Base-by-base conservation (phyloP, 2,888 invertebrate genomes). In the Parnassius mnemosyne region DNA sequence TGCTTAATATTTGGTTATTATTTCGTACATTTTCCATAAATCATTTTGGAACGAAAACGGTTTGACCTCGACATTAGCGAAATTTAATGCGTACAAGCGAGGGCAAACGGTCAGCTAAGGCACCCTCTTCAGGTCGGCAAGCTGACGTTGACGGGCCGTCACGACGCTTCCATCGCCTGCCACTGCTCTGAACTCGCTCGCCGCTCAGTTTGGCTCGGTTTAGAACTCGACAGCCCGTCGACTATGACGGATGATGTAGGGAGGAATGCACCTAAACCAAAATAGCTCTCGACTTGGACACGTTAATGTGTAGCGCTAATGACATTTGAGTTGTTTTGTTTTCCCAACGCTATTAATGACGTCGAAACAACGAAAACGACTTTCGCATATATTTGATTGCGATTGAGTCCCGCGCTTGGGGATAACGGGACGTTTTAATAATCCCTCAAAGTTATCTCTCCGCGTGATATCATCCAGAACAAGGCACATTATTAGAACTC, bases 121-220 rank as follows among this genome's bases (percentile, higher is more conserved):
- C 9, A 67, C 70, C 71, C 78, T 76, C 67, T 61, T 64, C 67
- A 71, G 72, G 5, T 9, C 49, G 49, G 70, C 66, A 72, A 73
- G 75, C 76, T 68, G 70, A 73, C 73, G 78, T 77, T 73, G 79
- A 77, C 82, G 77, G 68, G 74, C 81, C 79, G 83, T 85, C 87
- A 84, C 79, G 79, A 72, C 70, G 75, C 74, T 85, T 85, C 87
- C 81, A 77, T 87, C 88, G 87, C 70, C 83, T 84, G 89, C 85
- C 87, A 84, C 74, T 71, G 76, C 72, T 76, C 83, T 83, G 81
- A 68, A 68, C 70, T 69, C 69, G 71, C 56, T 49, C 47, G 43
- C 54, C 55, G 70, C 70, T 68, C 82, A 80, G 84, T 81, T 81
- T 83, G 80, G 79, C 82, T 73, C 81, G 81, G 81, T 85, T 85